Base-by-base conservation (phyloP, 2,113 vertebrate genomes). In the Atlantisia rogersi region DNA sequence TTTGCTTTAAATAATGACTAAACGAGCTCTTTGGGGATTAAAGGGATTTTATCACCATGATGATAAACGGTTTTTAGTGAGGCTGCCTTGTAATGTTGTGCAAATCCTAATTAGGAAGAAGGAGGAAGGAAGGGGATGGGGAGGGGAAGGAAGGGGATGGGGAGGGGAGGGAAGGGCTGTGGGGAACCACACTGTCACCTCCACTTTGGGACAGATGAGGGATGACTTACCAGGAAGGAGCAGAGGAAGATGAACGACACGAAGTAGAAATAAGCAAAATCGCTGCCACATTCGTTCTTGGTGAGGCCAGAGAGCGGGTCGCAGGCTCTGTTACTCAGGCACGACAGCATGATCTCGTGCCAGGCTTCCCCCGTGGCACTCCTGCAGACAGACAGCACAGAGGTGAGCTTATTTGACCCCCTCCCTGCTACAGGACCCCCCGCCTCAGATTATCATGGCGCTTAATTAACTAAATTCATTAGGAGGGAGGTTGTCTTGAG, bases 201-300 rank as follows among this genome's bases (percentile, higher is more conserved):
- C 52, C 12, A 2, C 26, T 28, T 19, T 35, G 20, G 15, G 42
- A 53, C 39, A 31, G 2, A 6, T 3, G 2, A 3, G 13, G 44
- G 44, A 9, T 1, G 5, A 98, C 99, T 99, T 91, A 99, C 99
- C 99, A 99, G 98, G 80, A 99, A 99, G 82, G 99, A 99, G 96
- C 99, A 99, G 32, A 99, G 98, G 98, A 99, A 99, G 97, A 99
- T 99, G 97, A 99, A 99, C 2, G 99, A 99, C 69, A 99, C 99
- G 0, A 99, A 99, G 98, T 99, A 99, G 96, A 99, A 99, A 84
- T 99, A 99, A 92, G 99, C 99, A 37, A 99, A 99, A 91, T 99
- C 99, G 1, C 99, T 99, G 94, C 99, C 99, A 5, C 99, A 99
- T 73, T 99, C 99, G 0, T 98, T 98, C 64, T 98, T 98, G 31